A percentile compares a stretch with the other conserved stretches of the same genome.
Conservation (phyloP, 2,888 invertebrate genomes). For the Meandrusa payeni region DNA sequence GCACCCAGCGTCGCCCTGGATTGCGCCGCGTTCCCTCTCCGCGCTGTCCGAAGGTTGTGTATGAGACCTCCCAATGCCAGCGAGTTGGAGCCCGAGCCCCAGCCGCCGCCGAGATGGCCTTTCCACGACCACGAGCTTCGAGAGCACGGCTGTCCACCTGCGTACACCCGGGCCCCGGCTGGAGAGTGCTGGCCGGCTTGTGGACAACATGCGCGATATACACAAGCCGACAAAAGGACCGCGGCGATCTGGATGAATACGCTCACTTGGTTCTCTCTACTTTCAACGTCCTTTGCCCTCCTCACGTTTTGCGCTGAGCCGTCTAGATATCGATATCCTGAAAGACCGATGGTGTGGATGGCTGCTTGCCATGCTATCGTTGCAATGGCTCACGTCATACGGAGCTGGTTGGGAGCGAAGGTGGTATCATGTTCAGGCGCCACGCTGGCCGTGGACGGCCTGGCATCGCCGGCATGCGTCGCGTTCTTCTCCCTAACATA, state of each 20-base stretch:
- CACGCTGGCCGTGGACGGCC: conserved; percentile 70
- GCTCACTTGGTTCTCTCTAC: conserved; percentile 88
- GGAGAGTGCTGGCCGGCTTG: conserved; percentile 84
- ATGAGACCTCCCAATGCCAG: conserved; percentile 84
- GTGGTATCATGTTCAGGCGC: conserved; percentile 55
- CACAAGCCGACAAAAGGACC: conserved; percentile 83
- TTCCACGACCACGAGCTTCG: conserved; percentile 54
- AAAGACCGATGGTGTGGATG: conserved; percentile 93
- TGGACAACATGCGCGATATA: conserved; percentile 85
- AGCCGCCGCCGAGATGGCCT: conserved; percentile 64
- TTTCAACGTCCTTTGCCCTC: conserved; percentile 91
- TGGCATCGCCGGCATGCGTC: conserved; percentile 83
- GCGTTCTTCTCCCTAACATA: conserved; percentile 88
- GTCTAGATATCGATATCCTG: conserved; percentile 94
- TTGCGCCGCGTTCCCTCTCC: conserved; percentile 90
- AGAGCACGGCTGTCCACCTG: conserved; percentile 80
- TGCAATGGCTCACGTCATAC: conserved; percentile 86
- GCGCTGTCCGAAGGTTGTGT: conserved; percentile 85
- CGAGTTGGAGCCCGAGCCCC: conserved; percentile 64
- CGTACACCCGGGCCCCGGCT: conserved; percentile 79
- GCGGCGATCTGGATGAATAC: conserved; percentile 88
- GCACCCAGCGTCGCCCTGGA: conserved; percentile 87
- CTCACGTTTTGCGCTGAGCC: conserved; percentile 95
- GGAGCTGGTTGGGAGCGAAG: conserved; percentile 81
- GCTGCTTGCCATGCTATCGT: conserved; percentile 93